Conservation (phyloP, 2,113 vertebrate species). For the Prietella phreatophila region DNA sequence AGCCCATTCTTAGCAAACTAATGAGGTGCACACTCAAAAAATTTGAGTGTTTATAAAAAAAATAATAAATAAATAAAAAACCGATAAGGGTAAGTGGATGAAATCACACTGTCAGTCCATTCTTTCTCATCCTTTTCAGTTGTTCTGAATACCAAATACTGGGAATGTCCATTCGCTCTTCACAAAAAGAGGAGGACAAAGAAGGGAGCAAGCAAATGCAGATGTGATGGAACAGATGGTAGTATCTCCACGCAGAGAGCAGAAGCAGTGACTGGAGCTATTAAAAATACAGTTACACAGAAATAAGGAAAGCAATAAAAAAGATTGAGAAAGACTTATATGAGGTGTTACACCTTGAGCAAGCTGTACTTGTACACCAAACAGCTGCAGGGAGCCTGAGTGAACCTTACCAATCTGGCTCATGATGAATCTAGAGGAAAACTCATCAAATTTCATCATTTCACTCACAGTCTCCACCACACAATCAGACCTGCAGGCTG, state of each 20-base stretch:
- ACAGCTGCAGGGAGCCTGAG: conserved; percentile 61
- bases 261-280: conserved; percentile 6
- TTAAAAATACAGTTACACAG: neutral
- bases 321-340: conserved; percentile 8
- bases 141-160: conserved; percentile 35
- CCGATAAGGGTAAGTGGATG: conserved; percentile 43
- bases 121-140: conserved; percentile 53
- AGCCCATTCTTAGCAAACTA: conserved; percentile 40
- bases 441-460: conserved; percentile 40
- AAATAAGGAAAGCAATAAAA: conserved; percentile 14
- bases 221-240: conserved; percentile 45
- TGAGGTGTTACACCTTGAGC: conserved; percentile 30
- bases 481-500: conserved; percentile 44
- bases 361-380: conserved; percentile 30
- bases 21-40: conserved; percentile 41
- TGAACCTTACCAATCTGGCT: conserved; percentile 62
- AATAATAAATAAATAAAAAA: no score
- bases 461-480: conserved; percentile 33
- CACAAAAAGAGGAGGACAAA: conserved; percentile 37
- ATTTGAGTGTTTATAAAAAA: conserved; percentile 14
- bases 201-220: conserved; percentile 32
- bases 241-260: neutral
- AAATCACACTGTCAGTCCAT: conserved; percentile 53
- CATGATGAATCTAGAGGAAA: conserved; percentile 59
- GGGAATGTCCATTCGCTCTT: conserved; percentile 41